These are phyloP conservation scores for Nyctibius bracteatus DNA, from an alignment of 2,113 vertebrate species.

Conservation along the genomic window DNA sequence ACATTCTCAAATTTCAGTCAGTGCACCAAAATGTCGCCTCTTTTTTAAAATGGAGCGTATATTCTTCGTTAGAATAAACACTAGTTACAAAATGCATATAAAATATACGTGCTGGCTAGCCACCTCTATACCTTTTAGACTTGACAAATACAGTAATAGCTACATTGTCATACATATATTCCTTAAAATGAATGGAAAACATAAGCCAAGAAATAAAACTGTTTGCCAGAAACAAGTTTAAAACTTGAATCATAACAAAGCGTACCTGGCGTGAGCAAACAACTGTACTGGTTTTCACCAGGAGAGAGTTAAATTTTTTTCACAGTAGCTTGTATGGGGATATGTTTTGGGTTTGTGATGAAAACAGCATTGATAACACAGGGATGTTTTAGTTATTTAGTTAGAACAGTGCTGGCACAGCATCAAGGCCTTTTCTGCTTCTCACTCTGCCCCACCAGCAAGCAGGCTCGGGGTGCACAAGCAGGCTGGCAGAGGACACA, in stretches of 20 bases:
- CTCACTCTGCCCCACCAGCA: rapidly evolving
- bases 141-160: background rate
- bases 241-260: background rate
- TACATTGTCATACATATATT: background rate
- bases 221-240: background rate
- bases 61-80: background rate
- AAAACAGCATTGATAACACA: background rate
- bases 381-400: background rate
- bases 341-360: background rate
- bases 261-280: background rate
- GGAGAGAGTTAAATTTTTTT: background rate
- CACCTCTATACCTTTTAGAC: background rate
- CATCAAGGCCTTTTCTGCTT: background rate
- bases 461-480: background rate
- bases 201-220: background rate
- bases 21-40: background rate
- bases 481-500: background rate
- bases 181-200: background rate
- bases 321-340: background rate
- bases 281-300: background rate
- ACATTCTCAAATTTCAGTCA: background rate
- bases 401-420: background rate
- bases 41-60: background rate
- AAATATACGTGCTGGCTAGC: background rate
- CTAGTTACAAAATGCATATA: background rate